Evolutionary conservation across 2,888 invertebrate species (phyloP), one percentile per base, ranked within the genome.

Genomic region (Trichogramma dendrolimi): DNA sequence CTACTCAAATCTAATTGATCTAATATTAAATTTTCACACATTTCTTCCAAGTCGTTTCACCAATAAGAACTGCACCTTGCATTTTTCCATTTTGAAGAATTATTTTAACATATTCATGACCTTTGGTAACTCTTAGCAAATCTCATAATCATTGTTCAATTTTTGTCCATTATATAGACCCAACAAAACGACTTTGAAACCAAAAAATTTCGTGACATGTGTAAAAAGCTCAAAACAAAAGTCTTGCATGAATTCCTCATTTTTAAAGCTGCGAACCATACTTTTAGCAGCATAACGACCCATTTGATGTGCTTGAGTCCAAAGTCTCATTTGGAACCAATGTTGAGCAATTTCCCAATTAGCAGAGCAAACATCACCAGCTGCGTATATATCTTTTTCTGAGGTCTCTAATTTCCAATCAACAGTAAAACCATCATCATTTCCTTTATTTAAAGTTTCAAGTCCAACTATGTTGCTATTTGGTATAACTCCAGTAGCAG

Each of bases 231-330:
- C 99, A 81, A 99, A 99, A 77, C 94, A 94, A 78, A 98, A 96
- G 79, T 98, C 98, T 80, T 90, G 92, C 60, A 88, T 80, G 10
- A 91, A 83, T 67, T 83, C 82, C 79, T 91, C 86, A 6, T 84
- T 81, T 8, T 79, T 83, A 6, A 84, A 74, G 66, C 80, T 80
- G 0, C 85, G 86, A 65, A 86, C 84, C 92, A 99, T 97, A 61
- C 90, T 87, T 77, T 91, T 91, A 0, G 94, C 97, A 39, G 93
- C 95, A 83, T 94, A 96, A 59, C 86, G 85, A 7, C 97, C 99
- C 96, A 97, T 97, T 80, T 97, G 96, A 59, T 96, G 83, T 0
- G 98, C 99, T 81, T 99, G 99, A 0, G 96, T 94, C 99, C 99
- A 99, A 44, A 99, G 80, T 63, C 95, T 85, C 89, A 98, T 92